Conservation (phyloP, 2,797 vertebrate genomes). For the Sebastes steindachneri region DNA sequence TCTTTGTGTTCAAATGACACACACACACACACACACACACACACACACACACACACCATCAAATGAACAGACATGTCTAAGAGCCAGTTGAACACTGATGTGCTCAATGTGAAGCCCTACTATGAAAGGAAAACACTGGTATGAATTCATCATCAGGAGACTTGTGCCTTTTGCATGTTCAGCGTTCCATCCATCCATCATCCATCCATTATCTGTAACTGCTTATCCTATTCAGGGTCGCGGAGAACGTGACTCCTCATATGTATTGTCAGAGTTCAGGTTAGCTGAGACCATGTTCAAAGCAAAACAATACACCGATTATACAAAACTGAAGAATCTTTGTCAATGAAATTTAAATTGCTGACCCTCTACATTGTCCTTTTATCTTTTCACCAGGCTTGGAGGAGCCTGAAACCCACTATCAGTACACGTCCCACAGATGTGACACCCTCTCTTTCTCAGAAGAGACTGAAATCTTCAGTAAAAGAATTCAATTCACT, state of each 20-base stretch:
- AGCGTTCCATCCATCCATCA: too few species aligned
- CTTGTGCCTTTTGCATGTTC: too few species aligned
- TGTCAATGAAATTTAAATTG: neutral
- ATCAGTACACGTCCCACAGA: neutral
- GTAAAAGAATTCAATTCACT: neutral
- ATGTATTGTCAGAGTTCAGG: neutral
- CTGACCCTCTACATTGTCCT: neutral
- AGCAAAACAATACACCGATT: neutral
- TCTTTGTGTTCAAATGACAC: too few species aligned
- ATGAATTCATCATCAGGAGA: too few species aligned
- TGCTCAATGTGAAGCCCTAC: too few species aligned
- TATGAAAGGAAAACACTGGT: too few species aligned
- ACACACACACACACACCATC: too few species aligned
- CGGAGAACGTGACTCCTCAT: neutral
- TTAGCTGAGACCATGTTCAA: neutral
- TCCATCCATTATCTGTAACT: too few species aligned
- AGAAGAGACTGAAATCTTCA: neutral
- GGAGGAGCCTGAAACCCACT: neutral
- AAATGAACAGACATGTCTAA: too few species aligned
- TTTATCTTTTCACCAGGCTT: neutral
- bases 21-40: too few species aligned
- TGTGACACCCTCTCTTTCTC: neutral
- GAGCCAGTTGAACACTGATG: too few species aligned
- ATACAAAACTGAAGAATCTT: neutral
- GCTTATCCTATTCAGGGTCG: too few species aligned